These are phyloP conservation scores for Lanistes nyassanus DNA, from an alignment of 1,140 invertebrate genomes.

Conservation along the genomic window DNA sequence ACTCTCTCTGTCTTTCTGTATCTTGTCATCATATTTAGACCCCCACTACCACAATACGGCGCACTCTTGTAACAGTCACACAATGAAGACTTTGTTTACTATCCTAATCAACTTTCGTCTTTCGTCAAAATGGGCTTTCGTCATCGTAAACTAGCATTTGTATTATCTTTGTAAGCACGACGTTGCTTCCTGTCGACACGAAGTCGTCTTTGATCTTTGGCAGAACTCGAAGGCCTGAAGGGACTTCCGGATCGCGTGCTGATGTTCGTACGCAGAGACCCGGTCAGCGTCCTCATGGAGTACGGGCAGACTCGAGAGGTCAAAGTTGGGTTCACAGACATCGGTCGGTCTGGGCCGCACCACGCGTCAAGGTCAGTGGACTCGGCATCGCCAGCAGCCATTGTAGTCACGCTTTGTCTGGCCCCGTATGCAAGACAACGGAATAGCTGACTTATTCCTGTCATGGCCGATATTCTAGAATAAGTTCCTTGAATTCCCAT, in stretches of 20 bases:
- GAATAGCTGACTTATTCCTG: too few relatives aligned
- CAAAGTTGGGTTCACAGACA: conserved; percentile 33
- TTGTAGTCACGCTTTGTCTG: not conserved
- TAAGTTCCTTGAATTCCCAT: too few relatives aligned
- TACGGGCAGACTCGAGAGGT: conserved; percentile 65
- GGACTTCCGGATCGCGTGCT: conserved; percentile 23
- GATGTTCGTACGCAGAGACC: conserved; percentile 62
- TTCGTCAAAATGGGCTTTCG: not conserved
- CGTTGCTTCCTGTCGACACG: not conserved
- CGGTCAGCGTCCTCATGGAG: conserved; percentile 69
- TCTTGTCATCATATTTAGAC: not conserved
- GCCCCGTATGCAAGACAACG: too few relatives aligned
- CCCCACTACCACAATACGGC: not conserved
- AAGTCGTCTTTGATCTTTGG: not conserved
- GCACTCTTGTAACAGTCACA: conserved; percentile 1
- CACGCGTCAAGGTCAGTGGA: conserved; percentile 33
- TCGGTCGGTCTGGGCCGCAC: conserved; percentile 34
- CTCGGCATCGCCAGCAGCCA: not conserved
- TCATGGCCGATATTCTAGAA: too few relatives aligned
- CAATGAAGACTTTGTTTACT: not conserved
- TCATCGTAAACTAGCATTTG: not conserved
- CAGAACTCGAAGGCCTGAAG: conserved; percentile 29
- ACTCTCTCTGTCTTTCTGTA: conserved; percentile 8
- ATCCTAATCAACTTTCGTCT: not conserved
- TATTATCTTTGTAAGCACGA: not conserved